Evolutionary conservation across 2,888 invertebrate species (phyloP).

Genomic region (Cecidostiba fungosa): DNA sequence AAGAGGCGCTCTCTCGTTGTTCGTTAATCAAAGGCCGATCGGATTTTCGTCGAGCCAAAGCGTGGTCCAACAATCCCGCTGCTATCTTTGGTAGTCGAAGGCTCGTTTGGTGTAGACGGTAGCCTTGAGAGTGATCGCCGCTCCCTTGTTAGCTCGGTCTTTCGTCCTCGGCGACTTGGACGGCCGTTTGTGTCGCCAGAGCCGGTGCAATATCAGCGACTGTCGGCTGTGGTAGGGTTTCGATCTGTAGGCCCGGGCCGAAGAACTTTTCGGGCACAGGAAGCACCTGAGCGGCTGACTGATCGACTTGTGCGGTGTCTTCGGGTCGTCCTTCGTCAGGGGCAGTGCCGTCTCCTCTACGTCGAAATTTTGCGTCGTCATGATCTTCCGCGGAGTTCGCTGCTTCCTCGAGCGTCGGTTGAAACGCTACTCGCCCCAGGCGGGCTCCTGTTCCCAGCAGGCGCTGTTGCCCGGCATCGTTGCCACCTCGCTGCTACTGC

Average conservation of each 20-base stretch:
- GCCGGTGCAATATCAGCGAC: conserved; percentile 80
- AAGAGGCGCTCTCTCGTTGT: neutral
- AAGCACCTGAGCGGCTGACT: conserved; percentile 69
- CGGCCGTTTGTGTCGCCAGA: conserved; percentile 80
- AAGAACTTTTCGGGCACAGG: conserved; percentile 76
- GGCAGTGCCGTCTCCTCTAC: neutral
- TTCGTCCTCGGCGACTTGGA: neutral
- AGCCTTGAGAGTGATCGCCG: conserved; percentile 30
- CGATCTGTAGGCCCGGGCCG: conserved; percentile 74
- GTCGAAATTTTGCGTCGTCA: conserved; percentile 52
- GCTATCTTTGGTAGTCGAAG: conserved; percentile 54
- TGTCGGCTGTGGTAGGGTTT: conserved; percentile 80
- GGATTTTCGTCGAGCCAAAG: neutral
- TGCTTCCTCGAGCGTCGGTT: conserved; percentile 81
- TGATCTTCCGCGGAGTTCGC: conserved; percentile 81
- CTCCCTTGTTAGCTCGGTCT: neutral
- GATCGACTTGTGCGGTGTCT: neutral
- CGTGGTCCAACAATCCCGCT: neutral
- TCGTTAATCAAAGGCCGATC: neutral
- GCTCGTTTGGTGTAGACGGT: conserved; percentile 2
- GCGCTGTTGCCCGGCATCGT: conserved; percentile 33
- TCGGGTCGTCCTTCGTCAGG: conserved; percentile 17
- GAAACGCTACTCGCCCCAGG: conserved; percentile 52
- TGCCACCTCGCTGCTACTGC: conserved; percentile 43
- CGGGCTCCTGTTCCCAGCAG: conserved; percentile 50